Conservation (phyloP, 2,888 invertebrate genomes). For the Volucella zonaria region DNA sequence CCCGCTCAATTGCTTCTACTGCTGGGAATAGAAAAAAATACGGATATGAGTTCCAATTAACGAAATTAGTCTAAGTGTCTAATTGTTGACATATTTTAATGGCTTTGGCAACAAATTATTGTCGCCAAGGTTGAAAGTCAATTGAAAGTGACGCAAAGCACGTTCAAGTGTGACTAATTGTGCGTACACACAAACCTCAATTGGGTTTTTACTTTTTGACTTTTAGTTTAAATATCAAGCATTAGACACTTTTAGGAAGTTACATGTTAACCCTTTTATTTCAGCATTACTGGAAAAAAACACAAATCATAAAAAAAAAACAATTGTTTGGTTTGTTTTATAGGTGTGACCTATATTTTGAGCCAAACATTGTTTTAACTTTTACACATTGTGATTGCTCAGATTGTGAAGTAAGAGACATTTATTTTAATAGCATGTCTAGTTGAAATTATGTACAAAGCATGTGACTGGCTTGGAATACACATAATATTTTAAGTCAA, state of each 20-base stretch:
- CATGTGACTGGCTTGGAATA: conserved; percentile 6
- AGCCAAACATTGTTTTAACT: conserved; percentile 24
- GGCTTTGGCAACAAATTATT: conserved; percentile 29
- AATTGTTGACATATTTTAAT: conserved; percentile 1
- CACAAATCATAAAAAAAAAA: background rate
- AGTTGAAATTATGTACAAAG: background rate
- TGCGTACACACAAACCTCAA: conserved; percentile 1
- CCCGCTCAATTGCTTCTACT: background rate
- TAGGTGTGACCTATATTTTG: conserved; percentile 46
- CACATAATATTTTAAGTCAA: background rate
- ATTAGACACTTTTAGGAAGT: conserved; percentile 19
- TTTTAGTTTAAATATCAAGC: background rate
- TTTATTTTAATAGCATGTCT: conserved; percentile 16
- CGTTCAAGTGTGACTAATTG: conserved; percentile 37
- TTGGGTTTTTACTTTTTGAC: conserved; percentile 1
- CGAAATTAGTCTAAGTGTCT: background rate
- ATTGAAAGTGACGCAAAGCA: conserved; percentile 37
- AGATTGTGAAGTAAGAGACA: conserved; percentile 26
- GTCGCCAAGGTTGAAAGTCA: conserved; percentile 44
- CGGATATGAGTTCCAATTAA: background rate
- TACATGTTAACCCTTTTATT: conserved; percentile 31
- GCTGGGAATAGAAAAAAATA: background rate
- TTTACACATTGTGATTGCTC: conserved; percentile 20
- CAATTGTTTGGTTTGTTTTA: background rate
- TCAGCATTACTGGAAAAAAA: background rate